Conservation (phyloP, 2,113 vertebrate species). For the Phyllostomus hastatus region DNA sequence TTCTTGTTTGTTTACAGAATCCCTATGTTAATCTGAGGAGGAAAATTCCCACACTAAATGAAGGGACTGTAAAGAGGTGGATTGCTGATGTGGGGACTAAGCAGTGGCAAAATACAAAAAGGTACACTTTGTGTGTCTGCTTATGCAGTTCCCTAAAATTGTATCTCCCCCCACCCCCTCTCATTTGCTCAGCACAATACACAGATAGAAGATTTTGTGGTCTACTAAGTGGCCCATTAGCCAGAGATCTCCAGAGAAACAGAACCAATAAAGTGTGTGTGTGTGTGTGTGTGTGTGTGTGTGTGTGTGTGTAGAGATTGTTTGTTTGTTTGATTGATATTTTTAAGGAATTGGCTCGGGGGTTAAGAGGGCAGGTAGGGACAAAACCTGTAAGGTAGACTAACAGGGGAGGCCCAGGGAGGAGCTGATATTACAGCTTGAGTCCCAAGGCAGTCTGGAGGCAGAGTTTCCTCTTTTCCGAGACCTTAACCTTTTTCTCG, state of each 20-base stretch:
- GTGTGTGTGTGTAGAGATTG: neutral
- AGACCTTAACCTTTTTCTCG: neutral
- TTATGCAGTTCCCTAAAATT: neutral
- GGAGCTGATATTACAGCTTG: neutral
- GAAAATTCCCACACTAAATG: slow-evolving; percentile 54
- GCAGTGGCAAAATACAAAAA: slow-evolving; percentile 64
- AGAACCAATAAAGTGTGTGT: neutral
- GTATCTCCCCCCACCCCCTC: neutral
- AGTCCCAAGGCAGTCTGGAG: neutral
- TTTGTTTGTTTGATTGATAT: neutral
- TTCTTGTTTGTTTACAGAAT: slow-evolving; percentile 49
- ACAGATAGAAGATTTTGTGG: neutral
- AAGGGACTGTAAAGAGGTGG: slow-evolving; percentile 53
- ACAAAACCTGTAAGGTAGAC: neutral
- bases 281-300: too few species aligned
- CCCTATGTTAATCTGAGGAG: slow-evolving; percentile 66
- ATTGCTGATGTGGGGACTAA: slow-evolving; percentile 52
- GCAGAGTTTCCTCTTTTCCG: neutral
- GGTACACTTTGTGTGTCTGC: neutral
- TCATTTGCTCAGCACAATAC: neutral
- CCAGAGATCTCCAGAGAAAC: neutral
- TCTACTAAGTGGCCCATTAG: neutral
- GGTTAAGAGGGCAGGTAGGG: neutral
- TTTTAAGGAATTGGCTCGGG: neutral
- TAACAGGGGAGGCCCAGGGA: neutral